Evolutionary conservation across 2,113 vertebrate species (phyloP).

Genomic region (Clarias magur): DNA sequence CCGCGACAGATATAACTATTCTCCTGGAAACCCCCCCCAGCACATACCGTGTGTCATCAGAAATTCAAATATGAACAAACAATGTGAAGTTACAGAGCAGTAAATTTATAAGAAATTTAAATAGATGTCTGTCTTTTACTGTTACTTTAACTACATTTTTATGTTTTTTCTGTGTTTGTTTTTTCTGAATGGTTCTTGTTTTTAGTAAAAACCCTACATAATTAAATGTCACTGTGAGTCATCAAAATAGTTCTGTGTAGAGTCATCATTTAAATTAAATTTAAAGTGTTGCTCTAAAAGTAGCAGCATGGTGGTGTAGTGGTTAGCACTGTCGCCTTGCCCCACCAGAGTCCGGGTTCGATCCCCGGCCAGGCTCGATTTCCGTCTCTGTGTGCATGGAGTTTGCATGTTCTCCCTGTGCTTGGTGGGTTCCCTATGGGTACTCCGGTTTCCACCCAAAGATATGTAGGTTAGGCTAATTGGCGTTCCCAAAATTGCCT

Average conservation of each 20-base stretch:
- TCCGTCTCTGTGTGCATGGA: too few species aligned
- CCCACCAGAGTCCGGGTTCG: too few species aligned
- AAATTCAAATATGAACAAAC: not conserved
- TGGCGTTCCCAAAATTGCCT: too few species aligned
- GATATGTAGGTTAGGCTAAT: too few species aligned
- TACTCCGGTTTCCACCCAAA: too few species aligned
- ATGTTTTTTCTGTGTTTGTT: not conserved
- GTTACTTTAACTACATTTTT: not conserved
- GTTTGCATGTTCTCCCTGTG: too few species aligned
- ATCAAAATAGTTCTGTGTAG: not conserved
- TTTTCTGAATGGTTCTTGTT: not conserved
- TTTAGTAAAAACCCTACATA: not conserved
- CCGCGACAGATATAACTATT: not conserved
- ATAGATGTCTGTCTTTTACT: not conserved
- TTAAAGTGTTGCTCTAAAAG: not conserved
- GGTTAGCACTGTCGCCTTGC: too few species aligned
- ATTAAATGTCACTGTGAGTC: not conserved
- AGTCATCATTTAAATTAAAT: not conserved
- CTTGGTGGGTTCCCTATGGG: too few species aligned
- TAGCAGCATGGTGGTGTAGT: too few species aligned
- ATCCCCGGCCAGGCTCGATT: too few species aligned
- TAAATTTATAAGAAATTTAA: not conserved
- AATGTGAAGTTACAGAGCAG: not conserved
- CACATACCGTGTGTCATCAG: not conserved
- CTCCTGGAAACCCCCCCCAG: conserved; percentile 28